phyloP scores from a whole-genome alignment of 35 echinoderm and acorn worm genomes.

The Diadema setosum region DNA sequence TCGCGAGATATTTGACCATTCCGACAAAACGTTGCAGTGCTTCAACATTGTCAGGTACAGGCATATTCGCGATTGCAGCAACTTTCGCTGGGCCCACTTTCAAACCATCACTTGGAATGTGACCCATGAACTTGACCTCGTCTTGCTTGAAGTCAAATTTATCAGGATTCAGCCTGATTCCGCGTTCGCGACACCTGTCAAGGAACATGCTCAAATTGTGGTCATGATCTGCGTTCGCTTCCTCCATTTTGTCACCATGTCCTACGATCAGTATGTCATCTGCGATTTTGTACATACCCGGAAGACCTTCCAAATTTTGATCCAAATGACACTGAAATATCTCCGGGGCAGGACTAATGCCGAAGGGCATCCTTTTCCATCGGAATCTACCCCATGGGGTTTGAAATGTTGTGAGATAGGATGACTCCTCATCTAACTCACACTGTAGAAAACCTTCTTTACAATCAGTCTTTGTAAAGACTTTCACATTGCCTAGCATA shows the following conservation, averaged over 20 bases:
- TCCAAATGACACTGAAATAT: constrained; percentile 52
- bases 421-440: constrained; percentile 44
- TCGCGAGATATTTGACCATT: constrained; percentile 61
- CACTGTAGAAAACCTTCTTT: constrained; percentile 67
- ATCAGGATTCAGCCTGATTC: constrained; percentile 63
- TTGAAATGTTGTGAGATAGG: constrained; percentile 54
- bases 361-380: constrained; percentile 57
- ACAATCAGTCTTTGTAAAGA: constrained; percentile 53
- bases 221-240: constrained; percentile 70
- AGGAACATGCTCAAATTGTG: constrained; percentile 34
- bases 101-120: constrained; percentile 12
- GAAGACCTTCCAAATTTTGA: constrained; percentile 55
- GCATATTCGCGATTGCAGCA: constrained; percentile 40
- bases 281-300: constrained; percentile 50
- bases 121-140: constrained; percentile 16
- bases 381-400: constrained; percentile 60
- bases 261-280: constrained; percentile 75
- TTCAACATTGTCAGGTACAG: not conserved
- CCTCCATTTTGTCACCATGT: constrained; percentile 37
- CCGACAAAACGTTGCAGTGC: constrained; percentile 43
- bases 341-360: constrained; percentile 47
- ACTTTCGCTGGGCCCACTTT: constrained; percentile 42
- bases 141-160: constrained; percentile 56
- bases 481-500: not conserved
- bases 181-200: constrained; percentile 34